Evolutionary conservation across 2,888 invertebrate species (phyloP).

Genomic region (Drosophila meridiana): DNA sequence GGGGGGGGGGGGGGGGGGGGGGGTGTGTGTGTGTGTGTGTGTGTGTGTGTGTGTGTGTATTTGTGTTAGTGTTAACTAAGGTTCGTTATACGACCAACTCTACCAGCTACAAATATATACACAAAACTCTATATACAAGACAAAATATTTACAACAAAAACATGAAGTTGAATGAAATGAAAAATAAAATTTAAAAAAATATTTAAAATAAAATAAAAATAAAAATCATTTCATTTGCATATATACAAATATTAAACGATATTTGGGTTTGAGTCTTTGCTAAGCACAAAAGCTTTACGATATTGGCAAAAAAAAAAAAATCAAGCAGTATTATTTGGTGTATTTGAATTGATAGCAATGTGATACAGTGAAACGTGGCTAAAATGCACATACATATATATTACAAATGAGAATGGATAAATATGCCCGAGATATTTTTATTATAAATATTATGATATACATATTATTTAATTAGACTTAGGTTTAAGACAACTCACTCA

Average conservation of each 20-base stretch:
- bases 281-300: neutral
- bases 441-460: neutral
- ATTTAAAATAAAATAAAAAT: neutral
- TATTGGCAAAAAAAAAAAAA: neutral
- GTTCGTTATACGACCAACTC: constrained; percentile 7
- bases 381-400: neutral
- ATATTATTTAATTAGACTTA: neutral
- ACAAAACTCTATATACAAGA: constrained; percentile 6
- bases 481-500: neutral
- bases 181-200: neutral
- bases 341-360: neutral
- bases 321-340: neutral
- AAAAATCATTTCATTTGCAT: neutral
- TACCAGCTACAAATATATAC: constrained; percentile 2
- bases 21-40: constrained; percentile 1
- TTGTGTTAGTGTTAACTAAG: constrained; percentile 2
- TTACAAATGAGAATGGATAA: neutral
- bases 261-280: constrained; percentile 10
- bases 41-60: neutral
- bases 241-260: neutral
- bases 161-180: neutral
- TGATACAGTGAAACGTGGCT: neutral
- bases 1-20: no score
- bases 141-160: neutral
- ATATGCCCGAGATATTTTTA: neutral